Base-by-base conservation (phyloP, 2,888 invertebrate genomes). In the Heliconius aoede region DNA sequence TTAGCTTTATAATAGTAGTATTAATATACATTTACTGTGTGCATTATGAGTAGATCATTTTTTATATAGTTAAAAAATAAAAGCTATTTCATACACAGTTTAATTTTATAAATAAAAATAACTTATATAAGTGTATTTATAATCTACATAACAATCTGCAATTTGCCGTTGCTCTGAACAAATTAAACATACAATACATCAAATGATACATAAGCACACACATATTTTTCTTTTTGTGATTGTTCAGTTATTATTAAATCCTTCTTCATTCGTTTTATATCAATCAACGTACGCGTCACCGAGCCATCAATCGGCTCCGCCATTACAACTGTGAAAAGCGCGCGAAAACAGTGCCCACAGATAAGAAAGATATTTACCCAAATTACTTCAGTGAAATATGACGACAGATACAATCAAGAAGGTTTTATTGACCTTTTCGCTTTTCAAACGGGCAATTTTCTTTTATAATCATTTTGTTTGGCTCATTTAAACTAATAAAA, bases 281-380 rank as follows among this genome's bases (percentile, higher is more conserved):
- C 75, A 75, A 78, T 79, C 79, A 80, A 30, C 74, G 74, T 72
- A 65, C 64, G 62, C 73, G 73, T 77, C 73, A 76, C 67, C 73
- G 51, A 65, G 67, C 73, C 77, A 83, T 82, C 79, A 80, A 83
- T 82, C 79, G 77, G 67, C 58, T 73, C 77, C 77, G 80, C 79
- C 80, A 83, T 86, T 85, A 85, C 84, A 84, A 84, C 80, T 83
- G 64, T 36, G 83, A 83, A 86, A 86, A 87, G 85, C 86, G 88
- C 87, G 87, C 84, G 85, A 86, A 86, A 84, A 82, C 84, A 84
- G 80, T 74, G 76, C 74, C 78, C 69, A 80, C 74, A 78, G 80
- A 84, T 85, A 85, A 84, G 81, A 82, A 72, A 62, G 83, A 79
- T 83, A 85, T 86, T 86, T 85, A 61, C 30, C 61, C 30, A 73